These are phyloP conservation scores for Psococerastis gibbosa DNA, from an alignment of 2,888 invertebrate genomes.

Conservation along the genomic window DNA sequence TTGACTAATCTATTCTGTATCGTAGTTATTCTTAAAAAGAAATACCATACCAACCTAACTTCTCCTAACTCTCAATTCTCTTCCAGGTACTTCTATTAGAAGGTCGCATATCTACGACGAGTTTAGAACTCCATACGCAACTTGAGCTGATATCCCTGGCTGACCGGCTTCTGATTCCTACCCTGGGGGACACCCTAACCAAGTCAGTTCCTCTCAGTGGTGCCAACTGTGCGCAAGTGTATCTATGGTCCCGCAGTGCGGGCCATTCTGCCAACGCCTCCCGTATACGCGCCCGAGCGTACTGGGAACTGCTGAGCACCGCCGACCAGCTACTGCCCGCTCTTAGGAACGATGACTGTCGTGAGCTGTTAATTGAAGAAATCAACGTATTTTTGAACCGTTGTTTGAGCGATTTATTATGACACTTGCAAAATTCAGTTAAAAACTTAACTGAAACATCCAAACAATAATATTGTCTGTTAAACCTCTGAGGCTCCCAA, in stretches of 20 bases:
- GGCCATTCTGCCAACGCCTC: background rate
- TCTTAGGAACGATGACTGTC: background rate
- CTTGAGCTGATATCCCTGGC: slow-evolving; percentile 1
- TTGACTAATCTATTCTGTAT: too few species aligned
- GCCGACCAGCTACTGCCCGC: slow-evolving; percentile 1
- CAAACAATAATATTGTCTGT: too few species aligned
- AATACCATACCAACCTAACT: too few species aligned
- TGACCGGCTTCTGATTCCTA: background rate
- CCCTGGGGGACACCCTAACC: background rate
- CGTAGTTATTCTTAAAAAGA: too few species aligned
- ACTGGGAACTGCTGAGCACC: background rate
- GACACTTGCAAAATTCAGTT: too few species aligned
- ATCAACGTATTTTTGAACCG: background rate
- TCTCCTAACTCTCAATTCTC: too few species aligned
- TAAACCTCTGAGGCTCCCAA: too few species aligned
- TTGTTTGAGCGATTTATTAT: background rate
- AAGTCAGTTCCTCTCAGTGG: background rate
- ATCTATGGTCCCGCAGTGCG: background rate
- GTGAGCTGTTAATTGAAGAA: slow-evolving; percentile 1
- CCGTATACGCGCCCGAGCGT: background rate
- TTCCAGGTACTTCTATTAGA: too few species aligned
- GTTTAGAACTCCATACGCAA: background rate
- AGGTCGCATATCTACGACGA: background rate
- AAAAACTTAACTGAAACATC: too few species aligned
- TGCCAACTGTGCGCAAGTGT: background rate